Conservation (phyloP, 2,888 invertebrate genomes). For the Elegia similella region DNA sequence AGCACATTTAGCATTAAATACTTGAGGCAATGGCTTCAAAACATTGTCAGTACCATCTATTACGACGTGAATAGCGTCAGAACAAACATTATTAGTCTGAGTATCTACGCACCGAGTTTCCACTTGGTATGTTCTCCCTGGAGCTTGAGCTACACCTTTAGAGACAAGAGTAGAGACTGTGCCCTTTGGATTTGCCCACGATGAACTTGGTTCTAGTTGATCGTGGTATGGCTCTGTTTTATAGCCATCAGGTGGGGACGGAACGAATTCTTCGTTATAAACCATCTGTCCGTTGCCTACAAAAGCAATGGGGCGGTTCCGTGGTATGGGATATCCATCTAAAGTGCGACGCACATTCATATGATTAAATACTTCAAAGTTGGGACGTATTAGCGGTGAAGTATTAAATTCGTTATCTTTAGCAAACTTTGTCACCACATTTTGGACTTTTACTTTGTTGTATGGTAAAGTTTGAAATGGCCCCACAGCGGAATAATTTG, state of each 20-base stretch:
- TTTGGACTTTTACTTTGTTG: slow-evolving; percentile 83
- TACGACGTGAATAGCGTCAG: slow-evolving; percentile 40
- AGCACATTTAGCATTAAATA: slow-evolving; percentile 73
- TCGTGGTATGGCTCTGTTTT: slow-evolving; percentile 73
- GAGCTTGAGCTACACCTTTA: slow-evolving; percentile 65
- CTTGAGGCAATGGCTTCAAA: slow-evolving; percentile 69
- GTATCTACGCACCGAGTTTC: slow-evolving; percentile 83
- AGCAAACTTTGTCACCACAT: slow-evolving; percentile 73
- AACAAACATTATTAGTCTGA: slow-evolving; percentile 79
- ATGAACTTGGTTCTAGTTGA: slow-evolving; percentile 68
- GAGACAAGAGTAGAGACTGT: slow-evolving; percentile 79
- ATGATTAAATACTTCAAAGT: slow-evolving; percentile 69
- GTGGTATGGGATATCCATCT: slow-evolving; percentile 88
- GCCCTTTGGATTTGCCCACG: slow-evolving; percentile 75
- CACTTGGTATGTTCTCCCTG: slow-evolving; percentile 75
- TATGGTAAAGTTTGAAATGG: slow-evolving; percentile 89
- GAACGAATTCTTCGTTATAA: slow-evolving; percentile 82
- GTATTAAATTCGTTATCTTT: slow-evolving; percentile 76
- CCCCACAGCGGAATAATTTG: slow-evolving; percentile 68
- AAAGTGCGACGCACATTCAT: slow-evolving; percentile 87
- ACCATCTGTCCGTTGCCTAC: slow-evolving; percentile 73
- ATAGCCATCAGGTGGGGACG: slow-evolving; percentile 87
- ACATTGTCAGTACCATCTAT: slow-evolving; percentile 59
- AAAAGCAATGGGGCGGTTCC: slow-evolving; percentile 74
- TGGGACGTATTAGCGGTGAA: slow-evolving; percentile 57